Evolutionary conservation across 2,888 invertebrate species (phyloP), one percentile per base, ranked within the genome.

Genomic region (Strigamia crassipes): DNA sequence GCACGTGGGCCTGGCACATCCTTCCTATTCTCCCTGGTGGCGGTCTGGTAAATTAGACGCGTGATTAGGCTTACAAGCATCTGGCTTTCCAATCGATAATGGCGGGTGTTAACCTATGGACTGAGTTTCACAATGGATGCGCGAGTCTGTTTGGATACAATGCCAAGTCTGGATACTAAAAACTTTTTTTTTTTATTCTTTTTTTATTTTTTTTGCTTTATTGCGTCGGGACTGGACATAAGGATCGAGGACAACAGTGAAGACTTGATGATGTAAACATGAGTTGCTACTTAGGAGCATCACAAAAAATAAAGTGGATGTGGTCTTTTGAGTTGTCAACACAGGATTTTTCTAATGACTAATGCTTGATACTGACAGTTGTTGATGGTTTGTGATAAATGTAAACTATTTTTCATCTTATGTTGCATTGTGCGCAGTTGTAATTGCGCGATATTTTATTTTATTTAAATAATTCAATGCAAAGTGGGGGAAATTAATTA

Each of bases 41-140:
- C 73, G 27, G 78, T 46, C 46, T 78, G 78, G 78, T 31, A 78
- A 78, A 78, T 78, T 78, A 78, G 78, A 78, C 78, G 78, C 78
- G 78, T 78, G 78, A 78, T 78, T 78, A 78, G 78, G 78, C 78
- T 78, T 31, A 38, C 78, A 38, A 78, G 78, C 38, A 38, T 73
- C 27, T 73, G 73, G 27, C 27, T 73, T 73, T 6, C 73, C 31
- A 31, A 31, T 31, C 27, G 73, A 73, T 73, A 31, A 73, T 73
- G 73, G 73, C 31, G 73, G 31, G 73, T 73, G 73, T 73, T 73
- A 46, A 46, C 46, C 46, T 46, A 46, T 46, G 46, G 46, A 46
- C 46, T 46, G 46, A 46, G 46, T 46, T 46, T 46, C 46, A 46
- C 46, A 46, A 46, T 46, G 46, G 46, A 46, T 46, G 46, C 46